These are phyloP conservation scores for Drosophila diplacantha DNA, from an alignment of 2,888 invertebrate species.

Conservation along the genomic window DNA sequence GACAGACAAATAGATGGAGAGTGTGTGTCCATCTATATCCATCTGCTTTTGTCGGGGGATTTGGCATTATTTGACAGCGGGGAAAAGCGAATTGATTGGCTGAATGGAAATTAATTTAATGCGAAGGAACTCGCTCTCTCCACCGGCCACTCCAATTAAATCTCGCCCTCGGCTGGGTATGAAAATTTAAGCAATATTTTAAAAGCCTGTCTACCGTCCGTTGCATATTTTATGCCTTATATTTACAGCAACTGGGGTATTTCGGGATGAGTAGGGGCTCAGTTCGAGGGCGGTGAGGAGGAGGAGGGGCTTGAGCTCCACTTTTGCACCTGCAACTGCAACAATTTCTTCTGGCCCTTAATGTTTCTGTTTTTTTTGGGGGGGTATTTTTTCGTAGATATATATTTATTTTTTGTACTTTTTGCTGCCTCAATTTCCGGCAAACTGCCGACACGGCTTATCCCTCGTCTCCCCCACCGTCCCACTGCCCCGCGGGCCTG, in stretches of 20 bases:
- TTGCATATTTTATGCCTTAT: constrained; percentile 57
- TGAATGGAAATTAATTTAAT: constrained; percentile 30
- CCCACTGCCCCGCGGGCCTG: constrained; percentile 23
- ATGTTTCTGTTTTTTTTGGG: constrained; percentile 18
- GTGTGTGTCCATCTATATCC: constrained; percentile 14
- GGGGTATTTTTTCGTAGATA: constrained; percentile 5
- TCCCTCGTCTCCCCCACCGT: constrained; percentile 39
- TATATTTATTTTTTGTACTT: not conserved
- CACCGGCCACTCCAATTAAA: constrained; percentile 48
- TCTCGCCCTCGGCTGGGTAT: constrained; percentile 14
- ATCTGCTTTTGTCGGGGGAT: constrained; percentile 29
- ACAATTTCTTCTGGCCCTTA: constrained; percentile 43
- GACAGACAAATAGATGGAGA: constrained; percentile 4
- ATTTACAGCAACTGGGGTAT: constrained; percentile 44
- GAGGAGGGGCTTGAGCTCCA: constrained; percentile 6
- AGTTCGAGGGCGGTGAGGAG: not conserved
- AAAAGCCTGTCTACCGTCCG: constrained; percentile 56
- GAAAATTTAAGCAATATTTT: constrained; percentile 57
- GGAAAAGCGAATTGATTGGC: constrained; percentile 23
- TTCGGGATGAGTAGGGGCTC: constrained; percentile 9
- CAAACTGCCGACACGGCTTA: constrained; percentile 61
- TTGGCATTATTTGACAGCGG: constrained; percentile 26
- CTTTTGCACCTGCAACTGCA: constrained; percentile 65
- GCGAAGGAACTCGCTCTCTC: not conserved
- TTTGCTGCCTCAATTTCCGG: constrained; percentile 63